Evolutionary conservation across 92 coral and sea anemone species (phyloP).

Genomic region (Palythoa grandiflora): DNA sequence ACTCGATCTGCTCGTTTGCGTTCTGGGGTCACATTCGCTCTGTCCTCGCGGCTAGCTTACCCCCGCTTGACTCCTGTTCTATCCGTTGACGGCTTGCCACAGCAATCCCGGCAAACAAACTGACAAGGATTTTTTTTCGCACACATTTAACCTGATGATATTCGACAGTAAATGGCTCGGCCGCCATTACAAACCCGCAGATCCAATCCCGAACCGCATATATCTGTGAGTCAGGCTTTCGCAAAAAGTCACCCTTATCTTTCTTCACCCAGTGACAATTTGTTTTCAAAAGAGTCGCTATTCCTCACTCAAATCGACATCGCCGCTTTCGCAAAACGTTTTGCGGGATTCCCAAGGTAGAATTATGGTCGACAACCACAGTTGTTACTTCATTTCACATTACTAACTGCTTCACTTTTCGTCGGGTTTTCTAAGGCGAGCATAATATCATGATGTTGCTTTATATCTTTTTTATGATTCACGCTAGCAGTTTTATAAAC

Average conservation of each 20-base stretch:
- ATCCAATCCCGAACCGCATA: slow-evolving; percentile 4
- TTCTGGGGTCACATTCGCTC: background rate
- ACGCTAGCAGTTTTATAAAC: slow-evolving; percentile 83
- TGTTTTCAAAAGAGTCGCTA: slow-evolving; percentile 1
- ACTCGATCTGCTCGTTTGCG: slow-evolving; percentile 14
- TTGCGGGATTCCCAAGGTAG: slow-evolving; percentile 4
- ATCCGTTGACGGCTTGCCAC: background rate
- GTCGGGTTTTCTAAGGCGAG: slow-evolving; percentile 95
- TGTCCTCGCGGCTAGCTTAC: background rate
- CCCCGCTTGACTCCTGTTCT: slow-evolving; percentile 24
- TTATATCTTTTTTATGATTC: slow-evolving; percentile 81
- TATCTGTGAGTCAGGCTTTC: background rate
- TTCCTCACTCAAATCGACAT: slow-evolving; percentile 7
- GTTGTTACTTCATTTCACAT: slow-evolving; percentile 42
- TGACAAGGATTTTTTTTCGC: background rate
- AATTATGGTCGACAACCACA: background rate
- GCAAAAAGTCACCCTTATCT: background rate
- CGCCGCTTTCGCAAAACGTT: background rate
- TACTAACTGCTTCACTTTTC: slow-evolving; percentile 43
- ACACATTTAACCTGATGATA: slow-evolving; percentile 18
- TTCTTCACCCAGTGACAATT: background rate
- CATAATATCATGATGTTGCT: slow-evolving; percentile 85
- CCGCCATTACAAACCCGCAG: slow-evolving; percentile 31
- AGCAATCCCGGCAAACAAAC: background rate
- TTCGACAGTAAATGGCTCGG: slow-evolving; percentile 3